Evolutionary conservation across 2,113 vertebrate species (phyloP).

Genomic region (Notechis scutatus): DNA sequence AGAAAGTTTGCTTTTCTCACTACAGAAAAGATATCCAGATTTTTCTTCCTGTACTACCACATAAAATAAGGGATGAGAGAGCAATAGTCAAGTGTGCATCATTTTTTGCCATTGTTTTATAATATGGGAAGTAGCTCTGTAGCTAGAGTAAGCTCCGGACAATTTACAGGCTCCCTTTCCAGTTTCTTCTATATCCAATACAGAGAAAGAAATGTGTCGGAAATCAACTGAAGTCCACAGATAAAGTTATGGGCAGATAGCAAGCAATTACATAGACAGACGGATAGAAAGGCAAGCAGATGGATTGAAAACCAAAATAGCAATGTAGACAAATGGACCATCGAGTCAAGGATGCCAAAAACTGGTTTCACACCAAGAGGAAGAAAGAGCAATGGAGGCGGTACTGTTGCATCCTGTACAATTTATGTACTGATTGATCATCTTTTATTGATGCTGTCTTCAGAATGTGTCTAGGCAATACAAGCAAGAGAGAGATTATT

Average conservation of each 20-base stretch:
- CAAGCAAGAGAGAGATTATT: not conserved
- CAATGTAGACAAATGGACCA: slow-evolving; percentile 35
- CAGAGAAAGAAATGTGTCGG: slow-evolving; percentile 12
- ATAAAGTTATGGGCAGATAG: slow-evolving; percentile 13
- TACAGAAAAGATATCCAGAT: not conserved
- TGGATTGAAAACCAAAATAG: slow-evolving; percentile 30
- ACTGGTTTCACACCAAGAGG: slow-evolving; percentile 35
- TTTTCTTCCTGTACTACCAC: not conserved
- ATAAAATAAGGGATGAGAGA: not conserved
- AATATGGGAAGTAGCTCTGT: not conserved
- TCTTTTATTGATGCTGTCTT: slow-evolving; percentile 1
- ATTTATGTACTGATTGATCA: slow-evolving; percentile 21
- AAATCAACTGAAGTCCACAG: slow-evolving; percentile 16
- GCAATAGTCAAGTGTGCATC: not conserved
- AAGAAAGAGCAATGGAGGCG: slow-evolving; percentile 15
- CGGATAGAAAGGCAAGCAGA: slow-evolving; percentile 36
- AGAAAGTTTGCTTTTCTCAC: not conserved
- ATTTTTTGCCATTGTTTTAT: not conserved
- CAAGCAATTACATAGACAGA: slow-evolving; percentile 34
- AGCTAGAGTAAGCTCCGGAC: not conserved
- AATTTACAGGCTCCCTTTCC: slow-evolving; percentile 18
- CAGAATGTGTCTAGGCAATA: slow-evolving; percentile 19
- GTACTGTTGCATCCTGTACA: slow-evolving; percentile 22
- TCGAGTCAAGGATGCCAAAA: slow-evolving; percentile 17
- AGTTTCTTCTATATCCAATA: slow-evolving; percentile 14